A percentile compares a stretch with the other conserved stretches of the same genome.
phyloP scores from a whole-genome alignment of 2,888 invertebrate species.

The Smittia aterrima region DNA sequence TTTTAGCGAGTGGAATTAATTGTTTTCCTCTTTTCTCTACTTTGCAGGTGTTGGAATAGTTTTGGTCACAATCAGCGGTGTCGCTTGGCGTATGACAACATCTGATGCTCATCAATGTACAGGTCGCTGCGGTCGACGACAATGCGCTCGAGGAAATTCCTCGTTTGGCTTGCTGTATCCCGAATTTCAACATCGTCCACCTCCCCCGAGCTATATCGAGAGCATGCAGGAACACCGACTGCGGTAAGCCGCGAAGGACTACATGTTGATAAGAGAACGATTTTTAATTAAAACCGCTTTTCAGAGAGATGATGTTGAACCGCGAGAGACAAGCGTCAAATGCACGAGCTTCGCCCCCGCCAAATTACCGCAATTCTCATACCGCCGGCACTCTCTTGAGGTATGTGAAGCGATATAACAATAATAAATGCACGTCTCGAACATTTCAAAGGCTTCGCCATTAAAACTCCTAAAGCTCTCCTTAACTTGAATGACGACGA shows the following conservation, averaged over 20 bases:
- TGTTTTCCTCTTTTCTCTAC: neutral
- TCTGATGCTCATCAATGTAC: slow-evolving; percentile 74
- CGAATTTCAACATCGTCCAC: slow-evolving; percentile 93
- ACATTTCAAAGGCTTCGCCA: neutral
- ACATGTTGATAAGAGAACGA: neutral
- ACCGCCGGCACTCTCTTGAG: slow-evolving; percentile 78
- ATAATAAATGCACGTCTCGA: neutral
- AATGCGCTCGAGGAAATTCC: slow-evolving; percentile 80
- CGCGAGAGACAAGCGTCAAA: slow-evolving; percentile 61
- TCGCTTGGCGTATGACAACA: slow-evolving; percentile 90
- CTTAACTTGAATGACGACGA: neutral
- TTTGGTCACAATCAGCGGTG: slow-evolving; percentile 88
- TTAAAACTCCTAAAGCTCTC: neutral
- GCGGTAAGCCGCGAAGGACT: slow-evolving; percentile 52
- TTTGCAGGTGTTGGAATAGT: slow-evolving; percentile 92
- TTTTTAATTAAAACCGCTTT: slow-evolving; percentile 45
- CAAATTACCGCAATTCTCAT: slow-evolving; percentile 83
- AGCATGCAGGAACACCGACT: slow-evolving; percentile 97
- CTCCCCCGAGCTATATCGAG: slow-evolving; percentile 95
- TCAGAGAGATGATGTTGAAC: slow-evolving; percentile 79
- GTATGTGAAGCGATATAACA: slow-evolving; percentile 55
- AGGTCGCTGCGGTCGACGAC: slow-evolving; percentile 57
- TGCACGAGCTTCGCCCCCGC: slow-evolving; percentile 73
- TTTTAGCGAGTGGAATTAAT: neutral
- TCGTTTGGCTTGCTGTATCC: slow-evolving; percentile 95